Percentiles rank a stretch among this genome's conserved stretches.
These are phyloP conservation scores for Drosophila nebulosa DNA, from an alignment of 1,140 invertebrate genomes.

Conservation along the genomic window DNA sequence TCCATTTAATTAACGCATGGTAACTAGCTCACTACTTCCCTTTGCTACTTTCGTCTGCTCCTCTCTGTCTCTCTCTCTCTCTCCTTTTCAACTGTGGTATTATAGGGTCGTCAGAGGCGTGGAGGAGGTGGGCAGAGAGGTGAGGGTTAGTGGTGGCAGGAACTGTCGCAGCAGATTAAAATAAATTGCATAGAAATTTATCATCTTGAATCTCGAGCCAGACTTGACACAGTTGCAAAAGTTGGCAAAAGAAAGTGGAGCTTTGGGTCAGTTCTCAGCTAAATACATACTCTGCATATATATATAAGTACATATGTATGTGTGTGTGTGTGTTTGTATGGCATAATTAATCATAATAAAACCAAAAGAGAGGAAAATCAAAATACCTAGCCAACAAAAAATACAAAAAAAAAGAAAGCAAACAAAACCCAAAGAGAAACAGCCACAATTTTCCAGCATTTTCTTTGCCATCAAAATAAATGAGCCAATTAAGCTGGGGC, in stretches of 20 bases:
- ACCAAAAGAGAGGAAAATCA: slow-evolving; percentile 34
- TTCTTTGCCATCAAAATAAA: slow-evolving; percentile 77
- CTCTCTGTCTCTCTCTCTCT: background rate
- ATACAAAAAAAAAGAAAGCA: background rate
- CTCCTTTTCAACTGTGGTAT: background rate
- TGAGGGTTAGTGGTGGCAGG: slow-evolving; percentile 4
- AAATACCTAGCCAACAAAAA: slow-evolving; percentile 10
- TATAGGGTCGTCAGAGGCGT: background rate
- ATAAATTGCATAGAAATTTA: slow-evolving; percentile 76
- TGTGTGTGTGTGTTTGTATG: slow-evolving; percentile 25
- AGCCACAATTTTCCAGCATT: slow-evolving; percentile 66
- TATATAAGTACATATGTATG: background rate
- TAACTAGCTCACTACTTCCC: slow-evolving; percentile 35
- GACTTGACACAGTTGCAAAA: slow-evolving; percentile 69
- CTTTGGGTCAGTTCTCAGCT: slow-evolving; percentile 53
- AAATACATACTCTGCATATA: background rate
- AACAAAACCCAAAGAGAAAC: slow-evolving; percentile 32
- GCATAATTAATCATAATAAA: slow-evolving; percentile 78
- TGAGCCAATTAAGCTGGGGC: slow-evolving; percentile 70
- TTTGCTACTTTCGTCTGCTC: background rate
- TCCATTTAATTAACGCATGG: slow-evolving; percentile 76
- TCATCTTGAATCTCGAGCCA: slow-evolving; percentile 59
- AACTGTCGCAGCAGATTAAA: slow-evolving; percentile 70
- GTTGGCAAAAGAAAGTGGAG: slow-evolving; percentile 67
- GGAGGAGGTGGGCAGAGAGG: background rate